Percentiles rank a stretch among this genome's conserved stretches.
phyloP scores from a whole-genome alignment of 2,888 invertebrate genomes.

The Hirtodrosophila alboralis region DNA sequence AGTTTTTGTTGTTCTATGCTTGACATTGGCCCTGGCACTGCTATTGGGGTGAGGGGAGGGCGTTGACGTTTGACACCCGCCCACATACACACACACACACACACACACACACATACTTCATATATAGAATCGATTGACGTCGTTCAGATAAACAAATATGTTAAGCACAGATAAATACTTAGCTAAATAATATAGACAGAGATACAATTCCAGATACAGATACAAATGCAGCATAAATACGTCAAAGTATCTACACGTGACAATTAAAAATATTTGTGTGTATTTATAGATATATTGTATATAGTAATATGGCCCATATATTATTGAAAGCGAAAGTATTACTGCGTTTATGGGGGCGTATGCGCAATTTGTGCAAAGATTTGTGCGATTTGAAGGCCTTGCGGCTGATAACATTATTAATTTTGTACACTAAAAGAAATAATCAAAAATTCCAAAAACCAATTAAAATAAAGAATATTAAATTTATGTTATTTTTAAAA shows the following conservation, averaged over 20 bases:
- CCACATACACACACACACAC: constrained; percentile 27
- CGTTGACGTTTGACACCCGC: constrained; percentile 65
- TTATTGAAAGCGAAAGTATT: constrained; percentile 48
- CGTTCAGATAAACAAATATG: constrained; percentile 62
- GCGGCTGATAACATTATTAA: constrained; percentile 25
- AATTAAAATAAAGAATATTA: no score
- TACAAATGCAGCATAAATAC: constrained; percentile 13
- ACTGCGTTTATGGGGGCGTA: constrained; percentile 54
- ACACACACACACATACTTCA: constrained; percentile 18
- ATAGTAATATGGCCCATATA: constrained; percentile 1
- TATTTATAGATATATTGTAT: constrained; percentile 19
- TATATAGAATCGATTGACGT: constrained; percentile 53
- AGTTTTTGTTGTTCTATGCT: constrained; percentile 33
- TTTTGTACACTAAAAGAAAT: no score
- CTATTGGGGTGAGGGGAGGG: constrained; percentile 21
- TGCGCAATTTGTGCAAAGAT: constrained; percentile 47
- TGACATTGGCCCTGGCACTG: constrained; percentile 56
- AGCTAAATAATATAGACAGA: constrained; percentile 34
- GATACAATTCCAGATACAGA: constrained; percentile 17
- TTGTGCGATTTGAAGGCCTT: constrained; percentile 34
- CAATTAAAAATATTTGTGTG: constrained; percentile 56
- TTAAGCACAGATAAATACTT: constrained; percentile 37
- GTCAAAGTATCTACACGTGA: constrained; percentile 55
- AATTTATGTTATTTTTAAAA: no score
- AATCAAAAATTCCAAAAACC: no score